Evolutionary conservation across 2,797 vertebrate genomes (phyloP).

Genomic region (Sebastes nivosus): DNA sequence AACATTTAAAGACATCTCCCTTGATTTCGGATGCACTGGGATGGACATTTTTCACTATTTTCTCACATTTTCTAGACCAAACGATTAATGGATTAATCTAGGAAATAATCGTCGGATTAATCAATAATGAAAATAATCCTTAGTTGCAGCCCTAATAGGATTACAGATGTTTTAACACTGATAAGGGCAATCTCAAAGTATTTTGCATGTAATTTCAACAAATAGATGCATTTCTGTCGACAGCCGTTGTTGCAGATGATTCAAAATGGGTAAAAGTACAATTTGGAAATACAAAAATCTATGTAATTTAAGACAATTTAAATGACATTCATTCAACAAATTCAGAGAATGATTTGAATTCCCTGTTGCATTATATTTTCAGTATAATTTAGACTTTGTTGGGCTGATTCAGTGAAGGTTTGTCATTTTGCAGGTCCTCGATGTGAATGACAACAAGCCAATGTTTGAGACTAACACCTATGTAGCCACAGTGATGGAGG

Average conservation of each 20-base stretch:
- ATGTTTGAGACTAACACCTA: constrained; percentile 92
- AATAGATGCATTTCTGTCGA: background rate
- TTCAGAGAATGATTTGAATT: background rate
- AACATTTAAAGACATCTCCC: no score
- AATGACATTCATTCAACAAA: background rate
- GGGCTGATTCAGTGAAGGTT: background rate
- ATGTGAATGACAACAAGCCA: constrained; percentile 94
- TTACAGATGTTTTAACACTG: background rate
- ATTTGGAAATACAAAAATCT: background rate
- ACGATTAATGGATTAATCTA: no score
- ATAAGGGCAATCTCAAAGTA: background rate
- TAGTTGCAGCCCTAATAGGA: no score
- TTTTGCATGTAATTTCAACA: background rate
- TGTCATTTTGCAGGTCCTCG: constrained; percentile 78
- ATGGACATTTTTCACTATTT: no score
- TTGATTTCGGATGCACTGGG: no score
- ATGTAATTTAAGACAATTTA: background rate
- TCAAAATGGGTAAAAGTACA: background rate
- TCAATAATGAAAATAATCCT: no score
- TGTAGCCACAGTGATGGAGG: constrained; percentile 92
- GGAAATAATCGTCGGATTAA: no score
- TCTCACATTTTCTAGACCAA: no score
- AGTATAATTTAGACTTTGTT: background rate
- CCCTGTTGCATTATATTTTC: background rate
- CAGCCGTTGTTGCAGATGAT: background rate